Evolutionary conservation across 1,140 invertebrate genomes (phyloP), one percentile per base, ranked within the genome.

Genomic region (Drosophila insularis): DNA sequence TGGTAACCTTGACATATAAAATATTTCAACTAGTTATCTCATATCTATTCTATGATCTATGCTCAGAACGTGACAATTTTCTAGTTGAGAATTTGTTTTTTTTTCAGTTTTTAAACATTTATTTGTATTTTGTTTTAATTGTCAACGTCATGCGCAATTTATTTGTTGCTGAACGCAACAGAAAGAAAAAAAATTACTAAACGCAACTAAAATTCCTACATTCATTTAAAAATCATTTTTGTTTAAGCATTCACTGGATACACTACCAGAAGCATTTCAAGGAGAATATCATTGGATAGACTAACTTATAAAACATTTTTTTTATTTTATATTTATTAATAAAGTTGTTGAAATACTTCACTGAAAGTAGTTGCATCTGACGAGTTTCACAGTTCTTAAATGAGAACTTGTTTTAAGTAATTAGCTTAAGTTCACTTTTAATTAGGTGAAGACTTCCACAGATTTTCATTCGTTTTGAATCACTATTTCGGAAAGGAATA

Each of bases 11-110:
- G 82, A 80, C 84, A 82, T 58, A 89, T 78, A 67, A 78, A 43
- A 27, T 40, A 1, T 27, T 31, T 37, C 13, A 59, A 50, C 43
- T n/a, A 21, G 43, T 19, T 50, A 50, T 50, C 59, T 70, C 75
- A 68, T 79, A 76, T 60, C 75, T 50, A 50, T 19, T 14, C 23
- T 21, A 46, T 27, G 40, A 87, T 87, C 68, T 65, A 50, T 73
- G 79, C 61, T 67, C 84, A 80, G 84, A 87, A 80, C 82, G 84
- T 87, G 82, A 87, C 72, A 89, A 78, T 79, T 76, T 76, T 78
- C 53, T 39, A 55, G 60, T 61, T 50, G 67, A 80, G 75, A 87
- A 76, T 79, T 27, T 27, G 27, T 27, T 27, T 27, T 27, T 27
- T 27, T 68, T 70, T 54, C 39, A 43, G 53, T 27, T 19, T 27